Evolutionary conservation across 1,140 invertebrate genomes (phyloP), one percentile per base, ranked within the genome.

Genomic region (Batillaria attramentaria): DNA sequence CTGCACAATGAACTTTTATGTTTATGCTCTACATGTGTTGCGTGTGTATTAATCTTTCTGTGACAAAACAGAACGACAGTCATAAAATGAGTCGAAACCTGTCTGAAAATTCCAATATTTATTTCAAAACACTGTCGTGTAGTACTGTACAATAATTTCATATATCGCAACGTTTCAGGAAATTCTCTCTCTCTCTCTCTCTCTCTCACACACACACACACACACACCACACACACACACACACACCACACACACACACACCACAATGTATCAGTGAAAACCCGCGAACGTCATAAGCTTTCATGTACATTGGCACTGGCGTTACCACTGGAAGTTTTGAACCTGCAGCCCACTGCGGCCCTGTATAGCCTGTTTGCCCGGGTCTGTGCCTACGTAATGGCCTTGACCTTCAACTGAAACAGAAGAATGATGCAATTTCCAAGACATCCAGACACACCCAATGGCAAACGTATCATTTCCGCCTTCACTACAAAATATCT

Each of bases 341-440:
- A 78, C 39, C 8, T 74, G 66, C 10, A 84, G 54, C n/a, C 79
- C 79, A 43, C 76, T 76, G 20, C 82, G 72, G 13, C 81, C 79
- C 68, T 50, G 70, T n/a, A 84, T 83, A 18, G 76, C 76, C 65
- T 84, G 84, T 41, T 79, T 78, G n/a, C 84, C 81, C 6, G 84
- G 84, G 39, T 84, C 84, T 35, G 84, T 84, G 35, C 84, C 84
- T 65, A 54, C 69, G 66, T 84, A 84, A 50, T 81, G 77, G 8
- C 70, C 80, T 33, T 80, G 81, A 24, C 81, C 81, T 72, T 77
- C 41, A 28, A 78, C 84, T 84, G 42, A 50, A 79, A 76, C 31
- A 76, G 41, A 78, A 20, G 78, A 60, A 60, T n/a, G 24, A 6
- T n/a, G n/a, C n/a, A n/a, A n/a, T n/a, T n/a, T n/a, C n/a, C n/a